Conservation (phyloP, 2,797 vertebrate genomes). For the Meriones psammophilus region DNA sequence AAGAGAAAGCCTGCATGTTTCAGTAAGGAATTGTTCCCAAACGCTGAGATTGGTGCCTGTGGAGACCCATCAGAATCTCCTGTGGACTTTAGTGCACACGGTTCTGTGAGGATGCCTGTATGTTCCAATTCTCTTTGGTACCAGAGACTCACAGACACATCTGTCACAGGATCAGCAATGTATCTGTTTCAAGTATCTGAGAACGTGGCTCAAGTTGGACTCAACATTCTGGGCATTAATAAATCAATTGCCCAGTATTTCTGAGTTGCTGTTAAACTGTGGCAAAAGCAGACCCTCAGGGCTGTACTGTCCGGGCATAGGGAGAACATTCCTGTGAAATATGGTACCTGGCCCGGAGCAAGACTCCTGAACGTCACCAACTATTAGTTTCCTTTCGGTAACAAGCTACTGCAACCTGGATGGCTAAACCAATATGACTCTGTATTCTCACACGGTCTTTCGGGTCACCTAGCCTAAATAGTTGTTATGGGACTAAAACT, state of each 20-base stretch:
- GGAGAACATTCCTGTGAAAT: background rate
- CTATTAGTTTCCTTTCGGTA: background rate
- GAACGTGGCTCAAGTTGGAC: background rate
- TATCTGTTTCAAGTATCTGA: background rate
- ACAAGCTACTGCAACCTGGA: background rate
- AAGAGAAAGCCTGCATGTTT: slow-evolving; percentile 3
- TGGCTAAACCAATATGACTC: background rate
- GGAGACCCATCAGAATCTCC: background rate
- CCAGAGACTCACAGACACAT: background rate
- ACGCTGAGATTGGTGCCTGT: background rate
- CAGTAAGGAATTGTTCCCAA: background rate
- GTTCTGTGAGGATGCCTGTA: background rate
- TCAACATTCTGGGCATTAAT: background rate
- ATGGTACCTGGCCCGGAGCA: no score
- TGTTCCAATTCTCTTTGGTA: background rate
- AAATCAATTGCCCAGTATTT: background rate
- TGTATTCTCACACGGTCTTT: background rate
- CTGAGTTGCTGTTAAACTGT: background rate
- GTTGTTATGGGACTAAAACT: background rate
- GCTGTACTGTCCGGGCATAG: background rate
- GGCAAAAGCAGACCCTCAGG: background rate
- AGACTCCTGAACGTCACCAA: no score
- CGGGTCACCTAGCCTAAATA: background rate
- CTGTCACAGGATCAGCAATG: no score
- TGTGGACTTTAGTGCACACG: background rate